These are phyloP conservation scores for Festucalex cinctus DNA, from an alignment of 2,113 vertebrate species.

Conservation along the genomic window DNA sequence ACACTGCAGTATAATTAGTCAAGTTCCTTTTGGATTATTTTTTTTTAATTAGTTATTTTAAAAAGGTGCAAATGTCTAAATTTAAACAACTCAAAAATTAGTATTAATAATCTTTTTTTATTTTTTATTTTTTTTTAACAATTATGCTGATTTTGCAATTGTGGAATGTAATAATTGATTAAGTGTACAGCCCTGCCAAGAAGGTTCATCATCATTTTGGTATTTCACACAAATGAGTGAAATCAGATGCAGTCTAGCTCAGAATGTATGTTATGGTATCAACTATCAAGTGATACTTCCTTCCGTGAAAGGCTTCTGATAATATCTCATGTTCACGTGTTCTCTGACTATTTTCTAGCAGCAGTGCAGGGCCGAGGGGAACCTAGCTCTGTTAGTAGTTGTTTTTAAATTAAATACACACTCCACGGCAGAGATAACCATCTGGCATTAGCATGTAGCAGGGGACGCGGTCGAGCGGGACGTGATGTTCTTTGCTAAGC, in stretches of 20 bases:
- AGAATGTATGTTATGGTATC: constrained; percentile 28
- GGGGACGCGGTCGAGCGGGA: constrained; percentile 4
- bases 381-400: constrained; percentile 13
- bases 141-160: too few relatives aligned
- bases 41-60: too few relatives aligned
- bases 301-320: constrained; percentile 34
- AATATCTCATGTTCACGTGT: constrained; percentile 47
- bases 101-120: too few relatives aligned
- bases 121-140: too few relatives aligned
- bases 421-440: constrained; percentile 44
- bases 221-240: constrained; percentile 36
- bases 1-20: too few relatives aligned
- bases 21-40: too few relatives aligned
- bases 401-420: constrained; percentile 54
- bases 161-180: too few relatives aligned
- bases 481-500: constrained; percentile 15
- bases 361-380: constrained; percentile 20
- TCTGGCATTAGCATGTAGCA: constrained; percentile 49
- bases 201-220: constrained; percentile 25
- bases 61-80: too few relatives aligned
- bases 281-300: constrained; percentile 18
- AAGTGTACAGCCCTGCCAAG: too few relatives aligned
- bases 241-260: neutral
- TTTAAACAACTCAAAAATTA: too few relatives aligned
- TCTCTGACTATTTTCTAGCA: constrained; percentile 23